A percentile compares a stretch with the other conserved stretches of the same genome.
phyloP scores from a whole-genome alignment of 2,888 invertebrate genomes.

The Orthosia gracilis region DNA sequence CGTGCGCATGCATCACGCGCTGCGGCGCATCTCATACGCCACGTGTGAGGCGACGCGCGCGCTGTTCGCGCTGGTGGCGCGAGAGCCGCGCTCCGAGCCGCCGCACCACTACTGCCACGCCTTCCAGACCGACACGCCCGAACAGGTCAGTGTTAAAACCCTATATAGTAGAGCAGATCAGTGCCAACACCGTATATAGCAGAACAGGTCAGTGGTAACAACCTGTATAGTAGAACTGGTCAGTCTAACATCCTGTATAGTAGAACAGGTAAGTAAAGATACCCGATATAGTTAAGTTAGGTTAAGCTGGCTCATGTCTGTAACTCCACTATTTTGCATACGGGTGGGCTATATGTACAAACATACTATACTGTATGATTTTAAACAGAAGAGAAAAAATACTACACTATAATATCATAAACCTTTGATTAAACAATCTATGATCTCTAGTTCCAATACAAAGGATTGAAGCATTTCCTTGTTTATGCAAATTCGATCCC shows the following conservation, averaged over 20 bases:
- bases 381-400: not conserved
- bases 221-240: not conserved
- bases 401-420: not conserved
- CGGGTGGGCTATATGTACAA: too few relatives aligned
- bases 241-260: not conserved
- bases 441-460: not conserved
- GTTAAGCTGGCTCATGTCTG: too few relatives aligned
- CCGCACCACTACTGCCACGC: slow-evolving; percentile 96
- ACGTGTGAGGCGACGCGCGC: slow-evolving; percentile 95
- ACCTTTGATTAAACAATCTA: slow-evolving; percentile 12
- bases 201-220: not conserved
- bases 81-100: slow-evolving; percentile 90
- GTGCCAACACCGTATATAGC: slow-evolving; percentile 44
- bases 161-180: slow-evolving; percentile 52
- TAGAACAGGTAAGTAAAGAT: not conserved
- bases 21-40: slow-evolving; percentile 96
- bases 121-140: slow-evolving; percentile 94
- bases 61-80: slow-evolving; percentile 95
- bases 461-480: slow-evolving; percentile 21
- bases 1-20: slow-evolving; percentile 96
- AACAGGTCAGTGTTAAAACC: slow-evolving; percentile 92
- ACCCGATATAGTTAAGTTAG: not conserved
- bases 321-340: too few relatives aligned
- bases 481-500: slow-evolving; percentile 29
- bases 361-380: not conserved